phyloP scores from a whole-genome alignment of 23 tunicate species.

The Pegea sp. region DNA sequence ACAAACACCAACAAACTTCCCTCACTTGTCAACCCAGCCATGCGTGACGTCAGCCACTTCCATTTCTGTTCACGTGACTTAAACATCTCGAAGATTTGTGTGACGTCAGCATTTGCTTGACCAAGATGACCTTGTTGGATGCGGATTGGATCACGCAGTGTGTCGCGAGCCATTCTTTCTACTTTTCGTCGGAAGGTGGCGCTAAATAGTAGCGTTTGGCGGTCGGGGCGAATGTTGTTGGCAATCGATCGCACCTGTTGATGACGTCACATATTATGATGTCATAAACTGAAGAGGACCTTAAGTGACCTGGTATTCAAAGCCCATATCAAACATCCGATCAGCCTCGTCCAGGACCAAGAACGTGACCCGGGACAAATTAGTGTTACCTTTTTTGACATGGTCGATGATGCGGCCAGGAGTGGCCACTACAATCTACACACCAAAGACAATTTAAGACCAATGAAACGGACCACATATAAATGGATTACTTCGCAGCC shows the following conservation, averaged over 20 bases:
- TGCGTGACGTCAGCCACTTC: constrained; percentile 49
- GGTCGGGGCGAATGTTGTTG: constrained; percentile 75
- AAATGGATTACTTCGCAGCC: constrained; percentile 85
- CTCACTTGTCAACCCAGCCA: constrained; percentile 78
- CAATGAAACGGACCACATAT: not conserved
- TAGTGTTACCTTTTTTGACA: constrained; percentile 83
- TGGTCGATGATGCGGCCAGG: constrained; percentile 96
- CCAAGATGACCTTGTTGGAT: constrained; percentile 87
- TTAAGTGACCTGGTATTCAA: constrained; percentile 70
- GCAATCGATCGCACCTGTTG: constrained; percentile 96
- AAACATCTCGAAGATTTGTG: constrained; percentile 27
- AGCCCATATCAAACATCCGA: constrained; percentile 97
- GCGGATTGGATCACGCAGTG: constrained; percentile 66
- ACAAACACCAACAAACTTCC: constrained; percentile 88
- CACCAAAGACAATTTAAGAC: not conserved
- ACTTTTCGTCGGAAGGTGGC: constrained; percentile 85
- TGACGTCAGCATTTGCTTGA: constrained; percentile 83
- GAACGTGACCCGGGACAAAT: constrained; percentile 46
- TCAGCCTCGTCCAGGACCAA: constrained; percentile 94
- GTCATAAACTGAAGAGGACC: too few species aligned
- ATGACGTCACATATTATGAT: too few species aligned
- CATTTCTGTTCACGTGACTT: constrained; percentile 76
- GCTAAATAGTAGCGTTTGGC: constrained; percentile 84
- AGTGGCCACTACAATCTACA: constrained; percentile 77
- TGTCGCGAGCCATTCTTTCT: constrained; percentile 85